Evolutionary conservation across 2,888 invertebrate species (phyloP).

Genomic region (Xylota segnis): DNA sequence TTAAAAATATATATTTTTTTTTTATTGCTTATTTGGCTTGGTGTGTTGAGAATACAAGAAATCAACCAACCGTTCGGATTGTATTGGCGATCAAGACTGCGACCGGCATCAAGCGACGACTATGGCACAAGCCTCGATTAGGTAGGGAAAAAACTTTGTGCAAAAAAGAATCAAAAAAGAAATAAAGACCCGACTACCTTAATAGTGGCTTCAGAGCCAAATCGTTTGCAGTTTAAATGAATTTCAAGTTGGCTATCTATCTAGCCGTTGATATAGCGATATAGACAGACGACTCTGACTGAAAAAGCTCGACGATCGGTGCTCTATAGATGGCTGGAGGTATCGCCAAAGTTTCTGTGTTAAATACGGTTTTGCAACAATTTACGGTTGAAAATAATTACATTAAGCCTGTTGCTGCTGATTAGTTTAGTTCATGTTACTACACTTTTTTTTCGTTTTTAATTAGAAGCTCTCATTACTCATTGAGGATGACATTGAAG

Average conservation of each 20-base stretch:
- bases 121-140: constrained; percentile 65
- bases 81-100: constrained; percentile 76
- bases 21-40: constrained; percentile 41
- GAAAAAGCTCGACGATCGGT: constrained; percentile 53
- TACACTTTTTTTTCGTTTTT: constrained; percentile 28
- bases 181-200: constrained; percentile 49
- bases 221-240: constrained; percentile 26
- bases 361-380: constrained; percentile 60
- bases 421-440: not conserved
- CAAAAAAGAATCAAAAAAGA: constrained; percentile 26
- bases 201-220: constrained; percentile 46
- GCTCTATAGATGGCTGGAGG: constrained; percentile 35
- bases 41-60: constrained; percentile 56
- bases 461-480: constrained; percentile 49
- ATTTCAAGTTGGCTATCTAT: constrained; percentile 32
- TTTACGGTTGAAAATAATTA: constrained; percentile 32
- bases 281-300: constrained; percentile 8
- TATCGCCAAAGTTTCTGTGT: constrained; percentile 21
- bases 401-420: constrained; percentile 1
- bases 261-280: constrained; percentile 10
- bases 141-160: constrained; percentile 51
- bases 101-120: constrained; percentile 63
- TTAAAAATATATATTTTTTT: constrained; percentile 41
- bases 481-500: constrained; percentile 59
- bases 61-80: constrained; percentile 75